These are phyloP conservation scores for Emydoidea blandingii DNA, from an alignment of 2,797 vertebrate genomes.

Conservation along the genomic window DNA sequence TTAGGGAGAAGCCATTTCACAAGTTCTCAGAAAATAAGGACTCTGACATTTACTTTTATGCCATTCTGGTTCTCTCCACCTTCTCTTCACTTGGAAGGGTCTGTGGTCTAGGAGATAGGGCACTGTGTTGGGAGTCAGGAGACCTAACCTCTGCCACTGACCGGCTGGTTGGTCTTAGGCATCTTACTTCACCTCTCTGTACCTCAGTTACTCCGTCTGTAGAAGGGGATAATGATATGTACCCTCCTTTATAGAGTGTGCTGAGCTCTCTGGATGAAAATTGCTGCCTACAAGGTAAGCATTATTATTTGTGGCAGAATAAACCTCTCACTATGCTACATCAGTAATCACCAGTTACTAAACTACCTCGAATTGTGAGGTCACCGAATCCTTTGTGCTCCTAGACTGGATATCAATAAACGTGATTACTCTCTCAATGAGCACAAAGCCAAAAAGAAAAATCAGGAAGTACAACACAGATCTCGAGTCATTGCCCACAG, in stretches of 20 bases:
- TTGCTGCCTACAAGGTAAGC: neutral
- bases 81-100: neutral
- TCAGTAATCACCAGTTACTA: neutral
- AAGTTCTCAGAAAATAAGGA: neutral
- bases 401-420: neutral
- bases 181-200: neutral
- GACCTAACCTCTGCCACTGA: neutral
- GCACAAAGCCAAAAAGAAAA: neutral
- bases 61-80: neutral
- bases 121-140: neutral
- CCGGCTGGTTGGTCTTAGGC: neutral
- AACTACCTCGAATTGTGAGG: neutral
- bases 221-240: neutral
- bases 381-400: neutral
- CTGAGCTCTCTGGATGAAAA: neutral
- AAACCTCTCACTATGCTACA: neutral
- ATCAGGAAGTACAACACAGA: constrained; percentile 14
- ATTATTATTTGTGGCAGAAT: neutral
- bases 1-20: neutral
- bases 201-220: neutral
- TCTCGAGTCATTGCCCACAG: constrained; percentile 14
- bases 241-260: neutral
- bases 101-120: neutral
- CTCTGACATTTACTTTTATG: neutral
- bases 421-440: neutral